A percentile compares a stretch with the other conserved stretches of the same genome.
Conservation (phyloP, 2,888 invertebrate species). For the Onthophagus sagittarius region DNA sequence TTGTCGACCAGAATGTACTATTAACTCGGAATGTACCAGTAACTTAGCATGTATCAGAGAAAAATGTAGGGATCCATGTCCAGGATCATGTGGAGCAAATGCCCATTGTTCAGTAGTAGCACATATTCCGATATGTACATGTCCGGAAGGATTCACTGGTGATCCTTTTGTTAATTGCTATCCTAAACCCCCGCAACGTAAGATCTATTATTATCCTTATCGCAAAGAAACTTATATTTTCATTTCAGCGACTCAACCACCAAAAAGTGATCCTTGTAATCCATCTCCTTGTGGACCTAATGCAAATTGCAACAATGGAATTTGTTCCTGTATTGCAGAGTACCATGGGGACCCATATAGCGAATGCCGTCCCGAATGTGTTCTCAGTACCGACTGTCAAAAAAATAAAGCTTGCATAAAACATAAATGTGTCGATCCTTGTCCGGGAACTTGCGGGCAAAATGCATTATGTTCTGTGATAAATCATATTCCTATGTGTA, state of each 20-base stretch:
- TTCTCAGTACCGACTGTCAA: conserved; percentile 74
- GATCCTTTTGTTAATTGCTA: conserved; percentile 55
- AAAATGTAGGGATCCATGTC: conserved; percentile 75
- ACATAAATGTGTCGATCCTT: conserved; percentile 81
- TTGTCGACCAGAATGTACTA: conserved; percentile 63
- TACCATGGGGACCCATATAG: conserved; percentile 76
- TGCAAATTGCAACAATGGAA: conserved; percentile 66
- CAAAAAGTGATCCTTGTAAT: conserved; percentile 56
- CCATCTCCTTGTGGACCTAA: conserved; percentile 73
- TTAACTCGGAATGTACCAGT: conserved; percentile 70
- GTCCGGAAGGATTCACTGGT: conserved; percentile 57
- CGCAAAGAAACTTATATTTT: neutral
- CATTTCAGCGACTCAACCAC: conserved; percentile 33
- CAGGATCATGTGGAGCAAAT: conserved; percentile 69
- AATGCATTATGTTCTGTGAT: conserved; percentile 76
- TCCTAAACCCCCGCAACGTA: conserved; percentile 35
- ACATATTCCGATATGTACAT: conserved; percentile 69
- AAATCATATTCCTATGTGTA: conserved; percentile 65
- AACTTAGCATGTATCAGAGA: conserved; percentile 71
- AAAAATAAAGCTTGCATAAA: conserved; percentile 71
- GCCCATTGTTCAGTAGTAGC: conserved; percentile 73
- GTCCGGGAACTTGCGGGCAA: conserved; percentile 75
- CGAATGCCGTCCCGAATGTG: conserved; percentile 78
- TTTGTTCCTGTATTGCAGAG: conserved; percentile 71
- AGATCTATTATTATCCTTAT: neutral